Conservation (phyloP, 2,113 vertebrate species). For the Mobula birostris region DNA sequence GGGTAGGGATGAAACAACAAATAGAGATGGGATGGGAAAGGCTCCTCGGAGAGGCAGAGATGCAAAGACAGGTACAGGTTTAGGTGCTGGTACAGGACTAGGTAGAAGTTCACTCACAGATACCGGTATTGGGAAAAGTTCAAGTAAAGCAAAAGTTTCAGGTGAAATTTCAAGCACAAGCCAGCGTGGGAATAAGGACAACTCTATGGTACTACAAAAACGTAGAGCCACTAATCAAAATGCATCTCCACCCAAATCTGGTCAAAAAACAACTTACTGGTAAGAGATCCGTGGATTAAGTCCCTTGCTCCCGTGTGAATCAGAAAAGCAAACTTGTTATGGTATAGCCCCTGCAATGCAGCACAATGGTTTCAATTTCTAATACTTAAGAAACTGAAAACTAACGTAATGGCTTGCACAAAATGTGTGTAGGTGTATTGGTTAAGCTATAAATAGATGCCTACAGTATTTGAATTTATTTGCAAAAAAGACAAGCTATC, state of each 20-base stretch:
- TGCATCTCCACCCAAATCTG: neutral
- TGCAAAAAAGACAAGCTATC: neutral
- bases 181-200: neutral
- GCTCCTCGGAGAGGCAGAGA: neutral
- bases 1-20: neutral
- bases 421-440: too few species aligned
- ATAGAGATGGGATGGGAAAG: neutral
- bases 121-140: neutral
- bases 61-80: neutral
- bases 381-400: neutral
- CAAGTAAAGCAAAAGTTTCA: neutral
- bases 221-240: neutral
- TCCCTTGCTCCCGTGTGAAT: too few species aligned
- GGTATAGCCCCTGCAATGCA: neutral
- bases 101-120: neutral
- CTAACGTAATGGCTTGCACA: too few species aligned
- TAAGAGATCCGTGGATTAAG: neutral
- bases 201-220: too few species aligned
- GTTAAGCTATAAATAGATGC: too few species aligned
- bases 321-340: neutral
- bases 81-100: neutral
- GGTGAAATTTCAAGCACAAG: neutral
- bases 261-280: neutral
- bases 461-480: too few species aligned
- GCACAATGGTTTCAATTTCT: neutral